A percentile compares a stretch with the other conserved stretches of the same genome.
Conservation (phyloP, 2,797 vertebrate species). For the Caiman crocodilus region DNA sequence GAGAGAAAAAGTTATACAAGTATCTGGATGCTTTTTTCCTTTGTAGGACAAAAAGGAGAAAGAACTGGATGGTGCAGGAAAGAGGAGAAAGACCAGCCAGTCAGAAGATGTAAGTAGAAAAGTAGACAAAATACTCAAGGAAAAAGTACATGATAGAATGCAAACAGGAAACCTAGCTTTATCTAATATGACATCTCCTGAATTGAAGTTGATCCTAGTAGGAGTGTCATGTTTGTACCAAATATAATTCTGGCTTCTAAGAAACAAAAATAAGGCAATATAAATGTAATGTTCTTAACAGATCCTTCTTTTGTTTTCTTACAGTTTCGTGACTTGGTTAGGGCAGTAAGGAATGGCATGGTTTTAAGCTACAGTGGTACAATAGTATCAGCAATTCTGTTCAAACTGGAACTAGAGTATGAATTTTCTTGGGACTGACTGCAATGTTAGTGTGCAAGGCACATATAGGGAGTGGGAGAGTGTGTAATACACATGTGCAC, state of each 20-base stretch:
- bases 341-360: background rate
- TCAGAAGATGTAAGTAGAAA: constrained; percentile 92
- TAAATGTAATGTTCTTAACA: background rate
- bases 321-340: background rate
- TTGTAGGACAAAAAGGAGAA: constrained; percentile 97
- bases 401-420: background rate
- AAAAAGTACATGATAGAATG: background rate
- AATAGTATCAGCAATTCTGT: background rate
- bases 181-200: background rate
- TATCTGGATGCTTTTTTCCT: background rate
- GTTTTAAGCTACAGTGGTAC: accelerated
- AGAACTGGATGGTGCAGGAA: constrained; percentile 91
- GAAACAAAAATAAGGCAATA: background rate
- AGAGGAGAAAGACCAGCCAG: constrained; percentile 96
- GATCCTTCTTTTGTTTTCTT: background rate
- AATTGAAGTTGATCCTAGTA: background rate
- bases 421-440: background rate
- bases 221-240: accelerated
- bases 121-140: background rate
- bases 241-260: background rate
- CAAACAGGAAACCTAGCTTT: background rate
- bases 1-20: background rate
- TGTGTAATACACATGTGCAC: background rate
- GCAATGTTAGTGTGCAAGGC: background rate
- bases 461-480: background rate